These are phyloP conservation scores for Rutpela maculata DNA, from an alignment of 2,888 invertebrate genomes.

Conservation along the genomic window DNA sequence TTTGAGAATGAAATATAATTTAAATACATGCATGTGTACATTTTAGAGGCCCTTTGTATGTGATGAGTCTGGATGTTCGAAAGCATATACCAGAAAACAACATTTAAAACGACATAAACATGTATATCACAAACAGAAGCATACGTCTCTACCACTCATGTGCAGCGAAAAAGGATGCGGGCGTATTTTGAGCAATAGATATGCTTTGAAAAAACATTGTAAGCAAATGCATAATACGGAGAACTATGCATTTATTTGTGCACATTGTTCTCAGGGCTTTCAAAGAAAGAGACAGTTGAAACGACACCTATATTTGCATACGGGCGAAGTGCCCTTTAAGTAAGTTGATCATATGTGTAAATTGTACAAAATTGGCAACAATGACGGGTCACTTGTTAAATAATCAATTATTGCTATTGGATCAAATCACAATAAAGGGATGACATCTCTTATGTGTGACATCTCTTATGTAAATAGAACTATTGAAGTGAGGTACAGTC, in stretches of 20 bases:
- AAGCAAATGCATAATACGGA: conserved; percentile 56
- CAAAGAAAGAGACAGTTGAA: conserved; percentile 62
- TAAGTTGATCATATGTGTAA: conserved; percentile 36
- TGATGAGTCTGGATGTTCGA: conserved; percentile 58
- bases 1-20: not conserved
- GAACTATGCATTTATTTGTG: conserved; percentile 58
- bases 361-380: no score
- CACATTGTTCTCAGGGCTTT: conserved; percentile 62
- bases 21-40: not conserved
- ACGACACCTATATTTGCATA: conserved; percentile 59
- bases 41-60: conserved; percentile 63
- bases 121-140: conserved; percentile 46
- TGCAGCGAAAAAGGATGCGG: conserved; percentile 61
- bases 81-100: conserved; percentile 62
- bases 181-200: conserved; percentile 62
- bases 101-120: conserved; percentile 64
- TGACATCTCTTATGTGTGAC: no score
- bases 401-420: no score
- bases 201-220: conserved; percentile 63
- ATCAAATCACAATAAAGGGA: no score
- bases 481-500: no score
- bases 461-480: no score
- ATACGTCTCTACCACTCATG: conserved; percentile 48
- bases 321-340: conserved; percentile 57
- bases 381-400: no score